Evolutionary conservation across 2,888 invertebrate genomes (phyloP), one percentile per base, ranked within the genome.

Genomic region (Ptilodon capucinus): DNA sequence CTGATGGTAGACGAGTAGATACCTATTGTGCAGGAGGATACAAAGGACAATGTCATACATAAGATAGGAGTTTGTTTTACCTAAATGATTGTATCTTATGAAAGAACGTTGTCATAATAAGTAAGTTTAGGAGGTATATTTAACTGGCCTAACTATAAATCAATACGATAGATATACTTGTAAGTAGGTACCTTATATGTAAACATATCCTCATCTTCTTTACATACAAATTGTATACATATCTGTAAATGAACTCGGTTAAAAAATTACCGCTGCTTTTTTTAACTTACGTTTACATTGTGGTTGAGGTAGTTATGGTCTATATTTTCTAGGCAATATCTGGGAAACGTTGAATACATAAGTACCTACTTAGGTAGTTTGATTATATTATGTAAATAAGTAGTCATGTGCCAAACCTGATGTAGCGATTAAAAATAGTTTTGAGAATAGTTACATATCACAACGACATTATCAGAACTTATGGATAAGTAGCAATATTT

Each of bases 401-500:
- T 3, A 40, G 32, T 28, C 23, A 53, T 36, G 44, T 56, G 48
- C 53, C 48, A 54, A 63, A 40, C 16, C 2, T 23, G 40, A 40
- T 14, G 21, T 36, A 36, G 18, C 9, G n/a, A 11, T 28, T 4
- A 11, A 28, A 21, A 21, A 34, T 42, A 14, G 18, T 39, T 50
- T 53, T 48, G 51, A 53, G 54, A 66, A 65, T 63, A 55, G 48
- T 42, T 18, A 54, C 58, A 66, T 65, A 65, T 60, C 63, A 52
- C 53, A 52, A 48, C 25, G 42, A 62, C 25, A 51, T 44, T 9
- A 14, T 11, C 19, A 19, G 18, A 36, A 38, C 19, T n/a, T 19
- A 19, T 19, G 32, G 11, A n/a, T 28, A 25, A 2, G 8, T 25
- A 25, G 23, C 7, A 7, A 7, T 23, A 23, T 9, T 23, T 23